These are phyloP conservation scores for Adoxophyes honmai DNA, from an alignment of 1,140 invertebrate genomes.

Conservation along the genomic window DNA sequence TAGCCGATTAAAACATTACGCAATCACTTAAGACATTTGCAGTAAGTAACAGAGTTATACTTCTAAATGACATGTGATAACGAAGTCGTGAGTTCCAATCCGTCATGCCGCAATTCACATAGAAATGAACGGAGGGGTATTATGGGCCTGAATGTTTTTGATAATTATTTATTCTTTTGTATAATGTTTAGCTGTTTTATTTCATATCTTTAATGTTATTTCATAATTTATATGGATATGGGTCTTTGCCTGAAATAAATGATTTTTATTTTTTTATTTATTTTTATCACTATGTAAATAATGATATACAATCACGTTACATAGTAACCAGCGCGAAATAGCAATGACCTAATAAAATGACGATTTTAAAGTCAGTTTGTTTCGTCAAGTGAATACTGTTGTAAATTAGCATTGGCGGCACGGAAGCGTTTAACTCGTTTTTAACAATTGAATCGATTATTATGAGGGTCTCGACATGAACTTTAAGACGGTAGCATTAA, in stretches of 20 bases:
- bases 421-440: conserved; percentile 9
- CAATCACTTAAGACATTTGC: neutral
- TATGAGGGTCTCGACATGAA: conserved; percentile 15
- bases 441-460: conserved; percentile 10
- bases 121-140: conserved; percentile 2
- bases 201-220: too few species aligned
- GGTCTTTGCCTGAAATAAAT: too few species aligned
- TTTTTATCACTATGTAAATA: conserved; percentile 16
- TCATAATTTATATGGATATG: too few species aligned
- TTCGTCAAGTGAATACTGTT: neutral
- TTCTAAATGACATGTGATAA: conserved; percentile 15
- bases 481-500: conserved; percentile 30
- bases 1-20: conserved; percentile 3
- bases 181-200: too few species aligned
- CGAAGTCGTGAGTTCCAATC: conserved; percentile 15
- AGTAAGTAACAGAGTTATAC: conserved; percentile 5
- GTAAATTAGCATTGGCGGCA: neutral
- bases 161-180: too few species aligned
- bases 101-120: conserved; percentile 15
- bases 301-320: conserved; percentile 1
- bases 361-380: neutral
- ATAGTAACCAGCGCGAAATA: conserved; percentile 9
- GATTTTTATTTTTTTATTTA: too few species aligned
- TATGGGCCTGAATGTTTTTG: too few species aligned
- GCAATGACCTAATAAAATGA: conserved; percentile 8